A percentile compares a stretch with the other conserved stretches of the same genome.
phyloP scores from a whole-genome alignment of 2,113 vertebrate genomes.

The Sylvilagus bachmani region DNA sequence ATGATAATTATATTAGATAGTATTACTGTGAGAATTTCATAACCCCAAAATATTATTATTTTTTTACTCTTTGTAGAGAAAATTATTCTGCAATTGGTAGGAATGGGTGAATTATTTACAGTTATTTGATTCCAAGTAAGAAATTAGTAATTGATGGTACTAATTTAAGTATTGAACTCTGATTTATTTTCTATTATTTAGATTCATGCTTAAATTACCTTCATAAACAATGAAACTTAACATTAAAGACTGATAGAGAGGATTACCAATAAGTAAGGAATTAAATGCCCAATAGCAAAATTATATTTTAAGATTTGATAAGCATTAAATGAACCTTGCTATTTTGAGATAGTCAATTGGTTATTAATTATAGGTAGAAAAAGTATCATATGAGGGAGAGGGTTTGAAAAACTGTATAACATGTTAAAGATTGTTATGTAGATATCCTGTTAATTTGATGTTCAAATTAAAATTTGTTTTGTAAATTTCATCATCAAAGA shows the following conservation, averaged over 20 bases:
- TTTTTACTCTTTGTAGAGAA: slow-evolving; percentile 1
- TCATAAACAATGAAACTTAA: slow-evolving; percentile 18
- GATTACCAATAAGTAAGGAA: not conserved
- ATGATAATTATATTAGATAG: not conserved
- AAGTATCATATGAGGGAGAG: not conserved
- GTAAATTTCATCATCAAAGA: not conserved
- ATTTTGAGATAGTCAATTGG: not conserved
- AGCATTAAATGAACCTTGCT: not conserved
- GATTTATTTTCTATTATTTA: not conserved
- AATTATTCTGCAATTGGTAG: not conserved
- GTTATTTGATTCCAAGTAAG: slow-evolving; percentile 26
- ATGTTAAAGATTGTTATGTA: not conserved
- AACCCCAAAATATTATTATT: slow-evolving; percentile 27
- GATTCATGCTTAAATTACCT: not conserved
- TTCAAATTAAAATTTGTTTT: slow-evolving; percentile 21
- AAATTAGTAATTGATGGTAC: slow-evolving; percentile 35
- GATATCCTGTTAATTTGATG: not conserved
- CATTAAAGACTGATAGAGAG: slow-evolving; percentile 4
- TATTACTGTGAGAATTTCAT: slow-evolving; percentile 18
- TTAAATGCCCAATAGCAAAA: not conserved
- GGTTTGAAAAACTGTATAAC: not conserved
- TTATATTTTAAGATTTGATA: not conserved
- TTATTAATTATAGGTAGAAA: not conserved
- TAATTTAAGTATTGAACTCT: not conserved
- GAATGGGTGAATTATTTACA: slow-evolving; percentile 31